A percentile compares a stretch with the other conserved stretches of the same genome.
These are phyloP conservation scores for Ctenomys sociabilis DNA, from an alignment of 2,113 vertebrate species.

Conservation along the genomic window DNA sequence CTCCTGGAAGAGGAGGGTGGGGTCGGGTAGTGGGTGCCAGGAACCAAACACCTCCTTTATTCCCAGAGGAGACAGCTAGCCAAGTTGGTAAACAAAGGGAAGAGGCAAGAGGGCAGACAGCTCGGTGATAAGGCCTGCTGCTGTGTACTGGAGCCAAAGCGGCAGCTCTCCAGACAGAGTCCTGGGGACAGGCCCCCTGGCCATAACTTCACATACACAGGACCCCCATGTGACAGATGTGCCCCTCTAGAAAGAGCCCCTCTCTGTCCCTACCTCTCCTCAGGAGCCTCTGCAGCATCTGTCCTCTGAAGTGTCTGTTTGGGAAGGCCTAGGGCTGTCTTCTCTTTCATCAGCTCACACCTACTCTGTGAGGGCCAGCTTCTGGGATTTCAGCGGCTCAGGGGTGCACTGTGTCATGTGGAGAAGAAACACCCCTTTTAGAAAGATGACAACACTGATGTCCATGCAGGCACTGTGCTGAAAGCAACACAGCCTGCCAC, in stretches of 20 bases:
- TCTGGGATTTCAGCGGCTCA: neutral
- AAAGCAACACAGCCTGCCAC: neutral
- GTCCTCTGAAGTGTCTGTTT: neutral
- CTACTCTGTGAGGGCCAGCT: neutral
- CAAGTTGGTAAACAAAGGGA: slow-evolving; percentile 69
- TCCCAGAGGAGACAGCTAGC: slow-evolving; percentile 68
- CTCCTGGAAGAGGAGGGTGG: neutral
- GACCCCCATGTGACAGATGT: neutral
- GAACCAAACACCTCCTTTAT: slow-evolving; percentile 72
- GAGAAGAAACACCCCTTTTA: neutral
- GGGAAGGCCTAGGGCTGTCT: neutral
- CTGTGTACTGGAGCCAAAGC: neutral
- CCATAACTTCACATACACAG: neutral
- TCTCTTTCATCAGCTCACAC: neutral
- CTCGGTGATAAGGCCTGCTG: slow-evolving; percentile 34
- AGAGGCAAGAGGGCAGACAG: slow-evolving; percentile 76
- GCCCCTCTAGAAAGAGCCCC: too few species aligned
- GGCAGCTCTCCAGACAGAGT: neutral
- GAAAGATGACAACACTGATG: neutral
- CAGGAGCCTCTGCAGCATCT: neutral
- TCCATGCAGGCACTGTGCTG: neutral
- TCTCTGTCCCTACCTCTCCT: neutral
- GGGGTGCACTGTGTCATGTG: neutral
- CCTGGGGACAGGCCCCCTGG: neutral
- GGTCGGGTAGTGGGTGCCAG: neutral